Conservation (phyloP, 2,797 vertebrate genomes). For the Lithobates sylvaticus region DNA sequence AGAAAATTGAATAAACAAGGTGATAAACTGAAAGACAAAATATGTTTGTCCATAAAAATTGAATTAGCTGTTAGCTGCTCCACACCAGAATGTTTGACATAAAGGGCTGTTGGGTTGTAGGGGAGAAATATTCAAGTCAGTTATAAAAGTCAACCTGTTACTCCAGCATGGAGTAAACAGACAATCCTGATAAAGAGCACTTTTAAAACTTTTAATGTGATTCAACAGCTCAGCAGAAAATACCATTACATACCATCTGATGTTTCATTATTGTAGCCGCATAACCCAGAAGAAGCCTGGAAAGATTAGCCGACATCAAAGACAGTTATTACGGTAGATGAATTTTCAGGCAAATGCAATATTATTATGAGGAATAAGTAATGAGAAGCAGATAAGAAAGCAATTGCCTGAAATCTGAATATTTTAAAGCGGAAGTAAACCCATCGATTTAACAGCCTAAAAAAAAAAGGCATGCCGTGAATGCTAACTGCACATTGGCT, state of each 20-base stretch:
- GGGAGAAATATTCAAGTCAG: not conserved
- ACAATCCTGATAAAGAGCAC: slow-evolving; percentile 9
- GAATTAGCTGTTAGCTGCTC: not conserved
- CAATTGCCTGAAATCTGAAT: slow-evolving; percentile 29
- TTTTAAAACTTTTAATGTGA: slow-evolving; percentile 6
- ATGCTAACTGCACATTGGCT: too few relatives aligned
- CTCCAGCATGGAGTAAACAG: not conserved
- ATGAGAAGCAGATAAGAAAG: slow-evolving; percentile 29
- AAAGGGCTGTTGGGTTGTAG: not conserved
- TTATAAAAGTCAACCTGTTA: slow-evolving; percentile 3
- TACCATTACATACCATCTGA: slow-evolving; percentile 38
- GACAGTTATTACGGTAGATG: slow-evolving; percentile 38
- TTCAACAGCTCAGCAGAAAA: slow-evolving; percentile 34
- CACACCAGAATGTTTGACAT: not conserved
- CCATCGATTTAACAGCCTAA: too few relatives aligned
- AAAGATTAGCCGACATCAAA: slow-evolving; percentile 34
- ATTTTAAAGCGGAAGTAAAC: too few relatives aligned
- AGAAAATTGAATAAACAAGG: not conserved
- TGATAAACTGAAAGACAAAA: not conserved
- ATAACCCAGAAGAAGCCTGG: slow-evolving; percentile 24
- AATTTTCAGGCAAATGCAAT: slow-evolving; percentile 31
- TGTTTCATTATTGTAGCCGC: slow-evolving; percentile 24
- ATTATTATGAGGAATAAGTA: slow-evolving; percentile 37
- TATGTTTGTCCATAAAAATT: slow-evolving; percentile 5
- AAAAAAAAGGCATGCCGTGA: too few relatives aligned